Base-by-base conservation (phyloP, 1,140 invertebrate species). In the Oscheius sp. region DNA sequence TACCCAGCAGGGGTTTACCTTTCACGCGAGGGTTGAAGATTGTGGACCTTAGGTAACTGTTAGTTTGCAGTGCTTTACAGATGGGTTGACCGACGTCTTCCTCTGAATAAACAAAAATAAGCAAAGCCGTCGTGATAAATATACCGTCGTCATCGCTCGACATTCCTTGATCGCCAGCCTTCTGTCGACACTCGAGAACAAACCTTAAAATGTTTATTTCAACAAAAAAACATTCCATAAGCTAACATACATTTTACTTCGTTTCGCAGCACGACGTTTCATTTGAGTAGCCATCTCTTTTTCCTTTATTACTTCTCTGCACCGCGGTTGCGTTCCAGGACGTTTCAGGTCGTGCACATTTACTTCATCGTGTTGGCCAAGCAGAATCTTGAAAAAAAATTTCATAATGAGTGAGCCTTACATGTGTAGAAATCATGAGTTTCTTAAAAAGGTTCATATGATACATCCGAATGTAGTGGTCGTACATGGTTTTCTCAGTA, bases 401-500 rank as follows among this genome's bases (percentile, higher is more conserved):
- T 10, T 10, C 35, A 10, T 7, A 63, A 36, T 63, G 36, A 34
- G 35, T 32, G 15, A 34, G 7, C 13, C 15, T 63, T 63, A 63
- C 61, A 29, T 35, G 18, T 63, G 28, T 63, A 13, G 61, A 29
- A 10, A 63, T 32, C 10, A 38, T 10, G 4, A 63, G 36, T 26
- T 32, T 10, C 31, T 34, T 63, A 38, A 63, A 38, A 13, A 63
- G 15, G 10, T 34, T 29, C 32, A 63, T 63, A 26, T 63, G 32
- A 38, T 63, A 63, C 32, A 63, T 36, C 13, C 61, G 61, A 63
- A 63, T 63, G 31, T 63, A 63, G 31, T 63, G 61, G 10, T 63
- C 61, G 61, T 63, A 63, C 18, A 32, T n/a, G 4, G 35, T 26
- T 34, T 63, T 63, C 18, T 42, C 36, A 38, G 32, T 63, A 26